phyloP scores from a whole-genome alignment of 2,888 invertebrate species.

The Ennomos erosarius region DNA sequence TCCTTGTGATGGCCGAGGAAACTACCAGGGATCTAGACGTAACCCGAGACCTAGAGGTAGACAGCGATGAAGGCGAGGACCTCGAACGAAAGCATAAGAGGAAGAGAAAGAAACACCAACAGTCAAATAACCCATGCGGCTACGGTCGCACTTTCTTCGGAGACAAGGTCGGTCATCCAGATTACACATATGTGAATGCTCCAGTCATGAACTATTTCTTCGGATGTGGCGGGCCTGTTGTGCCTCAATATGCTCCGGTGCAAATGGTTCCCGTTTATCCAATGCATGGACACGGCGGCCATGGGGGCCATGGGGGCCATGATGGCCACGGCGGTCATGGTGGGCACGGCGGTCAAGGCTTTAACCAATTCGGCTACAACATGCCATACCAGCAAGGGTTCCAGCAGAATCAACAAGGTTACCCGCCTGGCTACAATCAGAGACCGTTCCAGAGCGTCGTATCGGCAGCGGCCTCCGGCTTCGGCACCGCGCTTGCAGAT shows the following conservation, averaged over 20 bases:
- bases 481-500: slow-evolving; percentile 81
- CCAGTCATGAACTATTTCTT: slow-evolving; percentile 77
- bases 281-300: slow-evolving; percentile 49
- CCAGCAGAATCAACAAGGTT: slow-evolving; percentile 40
- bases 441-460: slow-evolving; percentile 68
- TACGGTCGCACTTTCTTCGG: slow-evolving; percentile 57
- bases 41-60: slow-evolving; percentile 57
- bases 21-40: slow-evolving; percentile 55
- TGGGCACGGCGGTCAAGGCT: slow-evolving; percentile 33
- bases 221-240: slow-evolving; percentile 60
- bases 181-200: slow-evolving; percentile 71
- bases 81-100: slow-evolving; percentile 65
- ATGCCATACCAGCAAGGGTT: slow-evolving; percentile 32
- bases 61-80: slow-evolving; percentile 58
- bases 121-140: slow-evolving; percentile 57
- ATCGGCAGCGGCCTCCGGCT: slow-evolving; percentile 78
- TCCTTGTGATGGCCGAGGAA: slow-evolving; percentile 49
- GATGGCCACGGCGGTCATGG: slow-evolving; percentile 39
- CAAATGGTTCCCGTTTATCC: slow-evolving; percentile 31
- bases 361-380: slow-evolving; percentile 34
- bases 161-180: slow-evolving; percentile 61
- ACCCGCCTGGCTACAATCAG: slow-evolving; percentile 36
- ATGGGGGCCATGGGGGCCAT: slow-evolving; percentile 40
- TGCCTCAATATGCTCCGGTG: slow-evolving; percentile 40
- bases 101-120: slow-evolving; percentile 67